Evolutionary conservation across 2,888 invertebrate species (phyloP).

Genomic region (Cerastoderma edule): DNA sequence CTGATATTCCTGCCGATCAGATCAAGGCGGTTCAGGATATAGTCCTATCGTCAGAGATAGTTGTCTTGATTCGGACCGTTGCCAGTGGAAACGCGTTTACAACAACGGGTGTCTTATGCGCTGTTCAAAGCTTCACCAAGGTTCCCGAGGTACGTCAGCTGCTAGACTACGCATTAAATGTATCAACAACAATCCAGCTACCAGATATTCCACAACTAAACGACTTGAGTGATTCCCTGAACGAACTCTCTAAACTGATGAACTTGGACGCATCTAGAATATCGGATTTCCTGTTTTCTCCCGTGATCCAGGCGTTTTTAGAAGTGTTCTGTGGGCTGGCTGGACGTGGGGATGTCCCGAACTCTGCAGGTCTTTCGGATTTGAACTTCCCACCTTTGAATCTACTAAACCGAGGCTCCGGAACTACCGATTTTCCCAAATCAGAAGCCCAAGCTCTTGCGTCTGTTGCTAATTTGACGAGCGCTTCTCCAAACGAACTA

Average conservation of each 20-base stretch:
- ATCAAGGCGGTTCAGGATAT: neutral
- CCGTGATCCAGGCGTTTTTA: neutral
- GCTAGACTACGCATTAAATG: neutral
- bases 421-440: neutral
- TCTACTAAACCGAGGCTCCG: neutral
- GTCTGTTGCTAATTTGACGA: neutral
- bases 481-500: neutral
- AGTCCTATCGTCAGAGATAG: slow-evolving; percentile 3
- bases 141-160: neutral
- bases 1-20: neutral
- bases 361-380: neutral
- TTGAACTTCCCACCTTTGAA: no score
- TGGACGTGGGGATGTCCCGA: neutral
- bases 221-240: no score
- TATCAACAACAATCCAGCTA: neutral
- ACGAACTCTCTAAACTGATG: neutral
- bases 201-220: no score
- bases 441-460: slow-evolving; percentile 3
- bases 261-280: neutral
- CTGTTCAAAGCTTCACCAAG: slow-evolving; percentile 7
- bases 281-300: neutral
- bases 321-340: slow-evolving; percentile 13
- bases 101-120: neutral
- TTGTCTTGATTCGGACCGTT: neutral
- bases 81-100: neutral